Base-by-base conservation (phyloP, 2,888 invertebrate genomes). In the Byasa hedistus region DNA sequence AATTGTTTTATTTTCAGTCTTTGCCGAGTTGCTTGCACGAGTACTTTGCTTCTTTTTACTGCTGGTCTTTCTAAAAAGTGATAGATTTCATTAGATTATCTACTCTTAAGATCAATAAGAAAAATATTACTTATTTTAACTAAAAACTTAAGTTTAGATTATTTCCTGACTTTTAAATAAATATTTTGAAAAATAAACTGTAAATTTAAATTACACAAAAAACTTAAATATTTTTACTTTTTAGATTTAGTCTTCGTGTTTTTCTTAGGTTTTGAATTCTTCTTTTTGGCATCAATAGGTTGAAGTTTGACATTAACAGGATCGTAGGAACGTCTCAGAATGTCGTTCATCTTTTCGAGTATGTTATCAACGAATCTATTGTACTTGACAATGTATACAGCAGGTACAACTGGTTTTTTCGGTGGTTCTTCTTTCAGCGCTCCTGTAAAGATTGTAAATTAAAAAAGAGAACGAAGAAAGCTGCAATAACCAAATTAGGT, bases 301-400 rank as follows among this genome's bases (percentile, higher is more conserved):
- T 94, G 93, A 44, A 96, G 85, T 77, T 95, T 94, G 0, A 97
- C 97, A 72, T 95, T 95, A 66, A 97, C 97, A 0, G 97, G 97
- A 81, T 97, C 97, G 85, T 96, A 97, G 61, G 95, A 96, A 71
- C 94, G 93, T 60, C 95, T 93, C 71, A 97, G 87, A 68, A 97
- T 96, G 73, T 94, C 94, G 86, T 97, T 97, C 87, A 97, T 96
- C 75, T 96, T 93, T 66, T 94, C 94, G 71, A 97, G 92, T 73
- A 97, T 96, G 75, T 94, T 96, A 86, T 97, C 97, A 66, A 96
- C 95, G 84, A 96, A 97, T 73, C 95, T 93, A 87, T 97, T 97
- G 91, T 97, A 97, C 79, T 96, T 96, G 61, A 95, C 93, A 44
- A 96, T 95, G 88, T 96, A 95, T 69, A 95, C 93, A 15, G 95